Conservation (phyloP, 2,113 vertebrate species). For the Apeltes quadracus region DNA sequence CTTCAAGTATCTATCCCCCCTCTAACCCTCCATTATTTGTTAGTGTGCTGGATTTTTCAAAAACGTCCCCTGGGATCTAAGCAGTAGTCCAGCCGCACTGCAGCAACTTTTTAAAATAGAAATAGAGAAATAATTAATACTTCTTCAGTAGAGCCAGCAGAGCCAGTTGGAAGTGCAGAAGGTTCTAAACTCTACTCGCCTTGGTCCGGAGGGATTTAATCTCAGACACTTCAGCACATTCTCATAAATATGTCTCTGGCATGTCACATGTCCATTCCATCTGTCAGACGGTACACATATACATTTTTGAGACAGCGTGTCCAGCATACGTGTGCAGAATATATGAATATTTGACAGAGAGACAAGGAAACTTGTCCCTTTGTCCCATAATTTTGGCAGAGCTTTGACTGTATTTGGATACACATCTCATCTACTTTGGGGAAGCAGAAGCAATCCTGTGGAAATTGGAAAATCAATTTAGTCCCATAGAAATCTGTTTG, state of each 20-base stretch:
- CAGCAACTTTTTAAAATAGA: slow-evolving; percentile 11
- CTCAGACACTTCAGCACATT: slow-evolving; percentile 29
- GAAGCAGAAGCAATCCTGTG: slow-evolving; percentile 56
- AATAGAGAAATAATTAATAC: neutral
- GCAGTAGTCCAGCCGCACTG: slow-evolving; percentile 1
- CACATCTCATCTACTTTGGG: slow-evolving; percentile 38
- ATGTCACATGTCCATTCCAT: slow-evolving; percentile 28
- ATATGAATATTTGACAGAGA: slow-evolving; percentile 5
- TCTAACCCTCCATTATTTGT: slow-evolving; percentile 4
- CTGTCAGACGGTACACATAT: slow-evolving; percentile 9
- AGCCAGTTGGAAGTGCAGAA: slow-evolving; percentile 44
- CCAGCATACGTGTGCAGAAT: slow-evolving; percentile 4
- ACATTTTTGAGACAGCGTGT: slow-evolving; percentile 11
- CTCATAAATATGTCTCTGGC: slow-evolving; percentile 21
- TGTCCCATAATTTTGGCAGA: slow-evolving; percentile 37
- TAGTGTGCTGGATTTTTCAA: slow-evolving; percentile 5
- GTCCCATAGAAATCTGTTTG: slow-evolving; percentile 70
- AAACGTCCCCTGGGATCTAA: slow-evolving; percentile 20
- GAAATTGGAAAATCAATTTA: slow-evolving; percentile 77
- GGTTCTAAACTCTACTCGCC: slow-evolving; percentile 31
- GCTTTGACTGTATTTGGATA: slow-evolving; percentile 53
- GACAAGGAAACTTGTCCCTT: neutral
- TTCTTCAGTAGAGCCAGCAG: slow-evolving; percentile 37
- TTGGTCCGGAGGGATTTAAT: slow-evolving; percentile 28
- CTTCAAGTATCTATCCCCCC: slow-evolving; percentile 9